Conservation (phyloP, 2,797 vertebrate species). For the Chlorospingus semifuscus region DNA sequence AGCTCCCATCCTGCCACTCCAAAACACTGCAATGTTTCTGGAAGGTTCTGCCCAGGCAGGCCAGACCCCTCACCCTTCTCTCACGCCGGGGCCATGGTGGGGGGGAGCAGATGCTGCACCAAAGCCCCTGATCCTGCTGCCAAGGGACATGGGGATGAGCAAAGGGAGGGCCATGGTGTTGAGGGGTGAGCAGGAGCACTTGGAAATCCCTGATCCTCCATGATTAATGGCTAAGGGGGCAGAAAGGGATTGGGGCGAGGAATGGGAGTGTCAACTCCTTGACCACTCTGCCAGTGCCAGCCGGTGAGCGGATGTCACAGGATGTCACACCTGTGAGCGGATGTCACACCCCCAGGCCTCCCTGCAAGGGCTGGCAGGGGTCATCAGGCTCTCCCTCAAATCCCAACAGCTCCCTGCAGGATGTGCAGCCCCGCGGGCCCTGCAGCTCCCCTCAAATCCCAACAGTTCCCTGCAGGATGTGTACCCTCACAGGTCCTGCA, state of each 20-base stretch:
- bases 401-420: neutral
- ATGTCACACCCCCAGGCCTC: neutral
- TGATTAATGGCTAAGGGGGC: neutral
- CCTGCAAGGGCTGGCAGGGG: neutral
- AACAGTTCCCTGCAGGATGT: neutral
- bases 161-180: rapidly evolving
- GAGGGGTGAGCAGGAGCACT: neutral
- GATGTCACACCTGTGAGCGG: neutral
- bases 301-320: rapidly evolving
- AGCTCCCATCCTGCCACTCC: neutral
- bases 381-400: neutral
- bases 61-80: neutral
- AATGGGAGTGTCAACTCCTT: neutral
- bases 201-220: neutral
- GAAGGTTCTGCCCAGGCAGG: neutral
- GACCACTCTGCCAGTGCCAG: neutral
- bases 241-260: neutral
- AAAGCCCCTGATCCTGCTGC: rapidly evolving
- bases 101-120: rapidly evolving
- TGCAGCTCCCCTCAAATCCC: neutral
- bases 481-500: too few species aligned
- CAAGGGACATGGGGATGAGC: neutral
- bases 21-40: neutral
- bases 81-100: rapidly evolving
- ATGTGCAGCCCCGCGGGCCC: neutral